phyloP scores from a whole-genome alignment of 2,888 invertebrate species.

The Cecidostiba fungosa region DNA sequence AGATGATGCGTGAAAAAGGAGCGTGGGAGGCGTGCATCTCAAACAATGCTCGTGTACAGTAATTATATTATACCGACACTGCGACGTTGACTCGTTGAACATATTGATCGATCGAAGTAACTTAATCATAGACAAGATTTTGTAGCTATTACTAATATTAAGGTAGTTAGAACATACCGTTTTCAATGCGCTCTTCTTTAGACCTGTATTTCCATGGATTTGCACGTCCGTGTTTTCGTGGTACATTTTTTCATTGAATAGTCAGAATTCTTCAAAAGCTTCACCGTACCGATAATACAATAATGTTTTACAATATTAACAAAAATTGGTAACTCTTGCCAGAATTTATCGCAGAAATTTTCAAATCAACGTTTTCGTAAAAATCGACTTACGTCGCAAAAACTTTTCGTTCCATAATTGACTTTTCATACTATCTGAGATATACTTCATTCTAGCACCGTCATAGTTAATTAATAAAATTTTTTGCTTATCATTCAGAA shows the following conservation, averaged over 20 bases:
- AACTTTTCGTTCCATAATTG: neutral
- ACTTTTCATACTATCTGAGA: neutral
- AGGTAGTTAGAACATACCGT: too few relatives aligned
- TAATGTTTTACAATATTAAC: slow-evolving; percentile 26
- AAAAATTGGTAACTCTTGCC: slow-evolving; percentile 6
- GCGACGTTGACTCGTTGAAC: too few relatives aligned
- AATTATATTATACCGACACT: too few relatives aligned
- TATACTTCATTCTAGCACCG: neutral
- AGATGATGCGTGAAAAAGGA: neutral
- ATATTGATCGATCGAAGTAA: too few relatives aligned
- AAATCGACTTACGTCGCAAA: too few relatives aligned
- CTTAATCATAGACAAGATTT: too few relatives aligned
- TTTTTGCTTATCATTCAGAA: neutral
- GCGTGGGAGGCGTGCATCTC: neutral
- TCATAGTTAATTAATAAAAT: neutral
- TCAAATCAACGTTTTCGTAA: neutral
- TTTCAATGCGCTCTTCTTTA: too few relatives aligned
- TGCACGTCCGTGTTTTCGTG: too few relatives aligned
- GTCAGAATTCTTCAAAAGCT: neutral
- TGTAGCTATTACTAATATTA: too few relatives aligned
- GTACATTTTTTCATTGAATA: neutral
- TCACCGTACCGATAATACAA: neutral
- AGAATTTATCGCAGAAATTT: neutral
- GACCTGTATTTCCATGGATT: too few relatives aligned
- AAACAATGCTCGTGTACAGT: neutral